phyloP scores from a whole-genome alignment of 2,888 invertebrate species.

The Eupithecia abbreviata region DNA sequence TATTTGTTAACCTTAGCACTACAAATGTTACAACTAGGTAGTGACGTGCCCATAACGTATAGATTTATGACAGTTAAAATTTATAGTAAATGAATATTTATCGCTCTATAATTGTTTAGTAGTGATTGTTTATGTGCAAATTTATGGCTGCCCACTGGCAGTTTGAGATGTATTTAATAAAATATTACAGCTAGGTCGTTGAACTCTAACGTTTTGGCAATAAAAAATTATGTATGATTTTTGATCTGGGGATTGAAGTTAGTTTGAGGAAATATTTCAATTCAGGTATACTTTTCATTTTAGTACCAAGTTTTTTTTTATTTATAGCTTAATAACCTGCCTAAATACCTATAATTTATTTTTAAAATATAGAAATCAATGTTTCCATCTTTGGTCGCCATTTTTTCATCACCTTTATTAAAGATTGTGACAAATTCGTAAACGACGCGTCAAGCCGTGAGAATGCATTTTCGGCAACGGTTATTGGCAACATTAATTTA shows the following conservation, averaged over 20 bases:
- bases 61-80: conserved; percentile 65
- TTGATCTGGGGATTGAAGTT: not conserved
- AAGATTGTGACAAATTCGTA: conserved; percentile 74
- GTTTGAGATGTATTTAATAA: conserved; percentile 41
- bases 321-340: no score
- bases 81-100: conserved; percentile 64
- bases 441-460: conserved; percentile 62
- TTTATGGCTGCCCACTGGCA: conserved; percentile 43
- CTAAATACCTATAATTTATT: no score
- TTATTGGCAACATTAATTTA: conserved; percentile 70
- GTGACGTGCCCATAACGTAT: conserved; percentile 58
- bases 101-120: conserved; percentile 63
- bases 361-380: not conserved
- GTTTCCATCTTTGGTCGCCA: not conserved
- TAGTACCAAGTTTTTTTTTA: no score
- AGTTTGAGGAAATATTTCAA: no score
- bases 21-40: conserved; percentile 35
- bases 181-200: conserved; percentile 36
- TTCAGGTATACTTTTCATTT: no score
- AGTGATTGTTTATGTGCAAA: conserved; percentile 50
- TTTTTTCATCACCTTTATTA: conserved; percentile 40
- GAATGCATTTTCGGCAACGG: conserved; percentile 67
- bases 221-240: not conserved
- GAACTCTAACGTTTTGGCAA: conserved; percentile 36
- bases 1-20: not conserved